Evolutionary conservation across 2,797 vertebrate genomes (phyloP).

Genomic region (Phalloptychus januarius): DNA sequence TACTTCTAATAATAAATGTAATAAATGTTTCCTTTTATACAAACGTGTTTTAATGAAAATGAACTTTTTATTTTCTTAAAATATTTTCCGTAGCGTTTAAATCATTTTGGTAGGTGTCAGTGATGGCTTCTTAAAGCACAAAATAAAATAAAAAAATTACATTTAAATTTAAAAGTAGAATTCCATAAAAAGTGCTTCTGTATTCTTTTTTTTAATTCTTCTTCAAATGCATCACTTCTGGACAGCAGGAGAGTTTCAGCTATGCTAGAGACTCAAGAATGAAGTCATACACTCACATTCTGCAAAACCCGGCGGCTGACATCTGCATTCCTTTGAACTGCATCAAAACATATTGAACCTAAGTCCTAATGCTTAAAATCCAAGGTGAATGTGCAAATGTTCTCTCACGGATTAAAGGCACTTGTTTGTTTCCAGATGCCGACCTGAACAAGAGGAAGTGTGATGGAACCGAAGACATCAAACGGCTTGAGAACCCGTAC

Average conservation of each 20-base stretch:
- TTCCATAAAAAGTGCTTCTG: neutral
- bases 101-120: neutral
- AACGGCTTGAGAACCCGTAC: slow-evolving; percentile 58
- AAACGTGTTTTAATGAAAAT: neutral
- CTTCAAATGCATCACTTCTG: neutral
- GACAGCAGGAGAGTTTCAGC: neutral
- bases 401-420: slow-evolving; percentile 36
- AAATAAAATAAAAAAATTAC: no score
- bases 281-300: neutral
- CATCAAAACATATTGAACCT: neutral
- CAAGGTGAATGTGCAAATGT: neutral
- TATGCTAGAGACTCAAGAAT: neutral
- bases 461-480: slow-evolving; percentile 67
- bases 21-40: neutral
- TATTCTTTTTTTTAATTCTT: neutral
- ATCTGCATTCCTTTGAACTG: neutral
- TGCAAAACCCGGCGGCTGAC: neutral
- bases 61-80: neutral
- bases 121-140: neutral
- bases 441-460: slow-evolving; percentile 33
- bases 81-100: neutral
- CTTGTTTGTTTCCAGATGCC: slow-evolving; percentile 22
- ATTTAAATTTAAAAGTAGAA: neutral
- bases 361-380: neutral
- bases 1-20: neutral